Evolutionary conservation across 2,797 vertebrate species (phyloP).

Genomic region (Dipus sagitta): DNA sequence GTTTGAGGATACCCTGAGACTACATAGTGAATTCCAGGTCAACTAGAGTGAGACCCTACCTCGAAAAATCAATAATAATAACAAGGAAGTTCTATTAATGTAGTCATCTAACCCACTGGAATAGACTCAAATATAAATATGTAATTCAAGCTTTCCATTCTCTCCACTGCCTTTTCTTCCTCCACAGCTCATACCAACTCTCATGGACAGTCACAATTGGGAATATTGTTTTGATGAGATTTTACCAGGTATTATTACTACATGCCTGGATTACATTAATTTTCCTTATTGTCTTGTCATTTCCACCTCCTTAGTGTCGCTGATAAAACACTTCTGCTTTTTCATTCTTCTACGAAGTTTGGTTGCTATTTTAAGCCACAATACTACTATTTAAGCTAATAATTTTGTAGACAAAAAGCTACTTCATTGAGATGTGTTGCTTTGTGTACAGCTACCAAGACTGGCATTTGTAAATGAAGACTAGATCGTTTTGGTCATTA

Average conservation of each 20-base stretch:
- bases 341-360: constrained; percentile 13
- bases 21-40: no score
- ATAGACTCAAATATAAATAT: not conserved
- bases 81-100: not conserved
- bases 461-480: not conserved
- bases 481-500: not conserved
- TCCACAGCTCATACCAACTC: not conserved
- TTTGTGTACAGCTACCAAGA: constrained; percentile 3
- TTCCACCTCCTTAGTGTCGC: not conserved
- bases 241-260: not conserved
- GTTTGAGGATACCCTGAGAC: no score
- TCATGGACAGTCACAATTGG: not conserved
- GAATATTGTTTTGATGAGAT: not conserved
- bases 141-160: not conserved
- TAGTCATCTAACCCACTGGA: not conserved
- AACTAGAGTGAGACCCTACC: no score
- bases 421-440: constrained; percentile 5
- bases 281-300: not conserved
- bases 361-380: not conserved
- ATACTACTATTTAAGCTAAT: not conserved
- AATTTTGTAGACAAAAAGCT: not conserved
- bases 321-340: constrained; percentile 29
- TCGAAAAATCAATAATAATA: no score
- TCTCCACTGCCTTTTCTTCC: not conserved
- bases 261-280: not conserved